A percentile compares a stretch with the other conserved stretches of the same genome.
Evolutionary conservation across 1,140 invertebrate species (phyloP).

Genomic region (Ooceraea biroi): DNA sequence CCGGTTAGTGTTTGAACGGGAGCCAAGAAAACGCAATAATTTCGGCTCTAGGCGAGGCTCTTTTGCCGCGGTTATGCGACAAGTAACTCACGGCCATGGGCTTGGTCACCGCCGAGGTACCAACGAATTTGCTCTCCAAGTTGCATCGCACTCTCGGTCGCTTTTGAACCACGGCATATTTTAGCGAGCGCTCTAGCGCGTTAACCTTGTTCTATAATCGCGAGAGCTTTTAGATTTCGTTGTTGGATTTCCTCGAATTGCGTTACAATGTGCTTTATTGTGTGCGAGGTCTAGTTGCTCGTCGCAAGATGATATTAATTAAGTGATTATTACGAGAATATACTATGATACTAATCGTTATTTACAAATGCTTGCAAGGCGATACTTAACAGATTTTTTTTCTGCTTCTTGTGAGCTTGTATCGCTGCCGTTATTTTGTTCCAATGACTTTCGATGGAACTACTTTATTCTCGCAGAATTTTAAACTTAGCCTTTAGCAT

Average conservation of each 20-base stretch:
- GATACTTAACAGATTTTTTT: conserved; percentile 19
- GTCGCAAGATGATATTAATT: not conserved
- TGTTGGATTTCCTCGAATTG: not conserved
- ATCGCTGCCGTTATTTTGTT: not conserved
- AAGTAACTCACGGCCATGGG: conserved; percentile 70
- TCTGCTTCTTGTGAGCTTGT: conserved; percentile 14
- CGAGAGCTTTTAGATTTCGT: conserved; percentile 18
- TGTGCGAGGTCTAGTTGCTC: too few relatives aligned
- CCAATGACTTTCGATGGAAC: not conserved
- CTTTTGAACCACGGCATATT: conserved; percentile 30
- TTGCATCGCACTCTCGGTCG: conserved; percentile 43
- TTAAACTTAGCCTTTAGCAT: conserved; percentile 1
- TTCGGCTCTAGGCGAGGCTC: conserved; percentile 74
- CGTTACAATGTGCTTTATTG: not conserved
- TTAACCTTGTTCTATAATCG: conserved; percentile 51
- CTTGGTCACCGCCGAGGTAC: conserved; percentile 42
- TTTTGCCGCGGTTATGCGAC: conserved; percentile 72
- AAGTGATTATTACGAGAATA: not conserved
- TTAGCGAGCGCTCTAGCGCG: conserved; percentile 16
- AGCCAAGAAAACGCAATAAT: conserved; percentile 81
- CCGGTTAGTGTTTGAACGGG: conserved; percentile 70
- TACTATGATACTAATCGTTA: not conserved
- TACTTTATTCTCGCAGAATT: conserved; percentile 24
- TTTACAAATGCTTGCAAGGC: not conserved
- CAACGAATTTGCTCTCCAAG: conserved; percentile 53